Conservation (phyloP, 2,888 invertebrate genomes). For the Dasysyrphus albostriatus region DNA sequence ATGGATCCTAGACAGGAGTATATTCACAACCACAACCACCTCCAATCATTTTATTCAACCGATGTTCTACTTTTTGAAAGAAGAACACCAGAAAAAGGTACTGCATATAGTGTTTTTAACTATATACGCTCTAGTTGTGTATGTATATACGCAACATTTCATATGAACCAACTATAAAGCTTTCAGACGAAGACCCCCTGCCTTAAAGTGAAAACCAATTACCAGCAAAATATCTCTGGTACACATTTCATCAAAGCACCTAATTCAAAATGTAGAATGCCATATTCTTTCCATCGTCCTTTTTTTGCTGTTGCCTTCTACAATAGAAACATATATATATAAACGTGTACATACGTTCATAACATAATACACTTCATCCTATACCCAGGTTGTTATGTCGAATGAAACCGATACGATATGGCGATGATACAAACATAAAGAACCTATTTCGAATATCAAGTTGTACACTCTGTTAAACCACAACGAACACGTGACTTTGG, state of each 20-base stretch:
- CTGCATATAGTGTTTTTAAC: neutral
- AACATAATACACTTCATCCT: neutral
- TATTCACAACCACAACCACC: neutral
- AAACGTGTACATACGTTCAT: neutral
- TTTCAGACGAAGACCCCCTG: neutral
- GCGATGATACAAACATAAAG: neutral
- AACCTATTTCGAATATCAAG: slow-evolving; percentile 22
- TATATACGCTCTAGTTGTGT: neutral
- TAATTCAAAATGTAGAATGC: slow-evolving; percentile 36
- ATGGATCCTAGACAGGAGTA: neutral
- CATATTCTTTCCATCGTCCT: slow-evolving; percentile 20
- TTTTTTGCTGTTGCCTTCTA: neutral
- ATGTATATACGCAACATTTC: neutral
- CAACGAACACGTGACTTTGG: slow-evolving; percentile 30
- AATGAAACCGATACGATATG: slow-evolving; percentile 20
- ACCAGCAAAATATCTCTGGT: slow-evolving; percentile 33
- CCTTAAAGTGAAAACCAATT: slow-evolving; percentile 38
- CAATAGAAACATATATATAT: neutral
- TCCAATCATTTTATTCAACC: slow-evolving; percentile 24
- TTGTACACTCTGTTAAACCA: neutral
- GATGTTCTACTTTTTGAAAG: slow-evolving; percentile 10
- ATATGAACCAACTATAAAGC: neutral
- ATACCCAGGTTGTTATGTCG: neutral
- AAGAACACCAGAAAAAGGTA: neutral
- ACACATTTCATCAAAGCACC: slow-evolving; percentile 43